phyloP scores from a whole-genome alignment of 2,797 vertebrate species.

The Enteromius argenteus region DNA sequence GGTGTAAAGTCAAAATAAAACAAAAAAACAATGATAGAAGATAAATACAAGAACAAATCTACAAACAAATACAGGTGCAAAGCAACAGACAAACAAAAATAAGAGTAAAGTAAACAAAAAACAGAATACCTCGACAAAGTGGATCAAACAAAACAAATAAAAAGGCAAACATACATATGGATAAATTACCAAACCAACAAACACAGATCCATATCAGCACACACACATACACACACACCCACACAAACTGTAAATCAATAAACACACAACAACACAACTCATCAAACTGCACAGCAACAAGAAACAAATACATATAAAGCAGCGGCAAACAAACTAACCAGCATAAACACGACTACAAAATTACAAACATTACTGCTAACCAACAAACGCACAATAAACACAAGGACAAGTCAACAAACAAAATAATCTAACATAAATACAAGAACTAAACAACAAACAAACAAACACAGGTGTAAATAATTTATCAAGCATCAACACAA shows the following conservation, averaged over 20 bases:
- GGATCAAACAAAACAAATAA: neutral
- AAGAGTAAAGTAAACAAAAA: neutral
- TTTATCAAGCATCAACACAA: neutral
- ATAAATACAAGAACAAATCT: neutral
- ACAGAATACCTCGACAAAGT: neutral
- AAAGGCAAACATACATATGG: constrained; percentile 8
- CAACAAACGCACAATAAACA: neutral
- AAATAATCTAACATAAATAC: neutral
- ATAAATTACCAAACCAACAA: constrained; percentile 26
- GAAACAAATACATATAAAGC: neutral
- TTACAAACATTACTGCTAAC: neutral
- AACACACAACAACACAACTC: neutral
- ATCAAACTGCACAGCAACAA: neutral
- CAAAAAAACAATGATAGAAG: neutral
- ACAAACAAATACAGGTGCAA: neutral
- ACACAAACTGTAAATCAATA: neutral
- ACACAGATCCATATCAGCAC: neutral
- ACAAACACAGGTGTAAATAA: neutral
- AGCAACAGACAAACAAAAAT: neutral
- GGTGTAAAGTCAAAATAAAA: neutral
- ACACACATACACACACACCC: neutral
- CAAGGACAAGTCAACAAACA: neutral
- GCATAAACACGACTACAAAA: neutral
- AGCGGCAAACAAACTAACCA: neutral
- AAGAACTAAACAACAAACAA: neutral